phyloP scores from a whole-genome alignment of 1,140 invertebrate genomes.

The Amyelois transitella region DNA sequence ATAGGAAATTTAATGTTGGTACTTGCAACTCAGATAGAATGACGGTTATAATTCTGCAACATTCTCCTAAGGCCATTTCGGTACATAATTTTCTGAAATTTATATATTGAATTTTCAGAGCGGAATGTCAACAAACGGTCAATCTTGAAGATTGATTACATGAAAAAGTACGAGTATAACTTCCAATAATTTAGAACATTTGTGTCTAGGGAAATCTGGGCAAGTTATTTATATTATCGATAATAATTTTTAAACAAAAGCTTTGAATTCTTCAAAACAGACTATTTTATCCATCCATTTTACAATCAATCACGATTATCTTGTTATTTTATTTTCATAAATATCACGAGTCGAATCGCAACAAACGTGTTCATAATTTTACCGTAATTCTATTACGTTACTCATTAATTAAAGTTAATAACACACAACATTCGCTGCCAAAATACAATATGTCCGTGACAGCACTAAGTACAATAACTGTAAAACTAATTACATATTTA shows the following conservation, averaged over 20 bases:
- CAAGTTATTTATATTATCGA: too few species aligned
- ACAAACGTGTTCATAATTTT: not conserved
- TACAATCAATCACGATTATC: too few species aligned
- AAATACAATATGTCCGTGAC: not conserved
- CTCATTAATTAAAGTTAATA: not conserved
- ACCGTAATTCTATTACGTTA: not conserved
- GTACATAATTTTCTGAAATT: not conserved
- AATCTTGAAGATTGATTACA: too few species aligned
- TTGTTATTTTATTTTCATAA: too few species aligned
- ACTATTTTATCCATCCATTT: too few species aligned
- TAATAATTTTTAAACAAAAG: too few species aligned
- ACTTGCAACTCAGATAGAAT: not conserved
- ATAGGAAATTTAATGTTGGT: slow-evolving; percentile 31
- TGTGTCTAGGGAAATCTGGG: too few species aligned
- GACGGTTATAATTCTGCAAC: not conserved
- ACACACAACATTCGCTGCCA: not conserved
- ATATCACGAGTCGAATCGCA: too few species aligned
- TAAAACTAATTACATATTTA: slow-evolving; percentile 3
- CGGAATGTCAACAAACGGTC: not conserved
- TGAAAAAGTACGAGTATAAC: too few species aligned
- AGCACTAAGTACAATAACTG: not conserved
- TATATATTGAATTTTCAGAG: not conserved
- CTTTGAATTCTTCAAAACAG: too few species aligned
- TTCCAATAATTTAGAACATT: too few species aligned
- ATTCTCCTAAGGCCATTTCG: not conserved